Evolutionary conservation across 2,797 vertebrate species (phyloP).

Genomic region (Esox masquinongy): DNA sequence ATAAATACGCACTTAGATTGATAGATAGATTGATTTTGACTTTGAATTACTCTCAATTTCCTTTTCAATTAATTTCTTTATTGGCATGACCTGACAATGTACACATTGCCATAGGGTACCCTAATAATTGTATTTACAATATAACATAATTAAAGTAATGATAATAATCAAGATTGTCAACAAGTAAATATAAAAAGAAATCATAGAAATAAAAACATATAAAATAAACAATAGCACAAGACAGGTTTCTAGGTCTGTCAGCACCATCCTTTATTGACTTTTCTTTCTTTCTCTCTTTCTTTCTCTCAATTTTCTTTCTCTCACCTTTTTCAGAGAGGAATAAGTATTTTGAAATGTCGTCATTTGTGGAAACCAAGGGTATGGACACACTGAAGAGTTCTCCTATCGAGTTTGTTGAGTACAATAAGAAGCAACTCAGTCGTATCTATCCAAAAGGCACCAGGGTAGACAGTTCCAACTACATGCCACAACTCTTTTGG

Average conservation of each 20-base stretch:
- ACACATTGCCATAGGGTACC: too few relatives aligned
- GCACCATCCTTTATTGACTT: background rate
- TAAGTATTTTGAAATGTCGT: constrained; percentile 91
- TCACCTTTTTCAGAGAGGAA: constrained; percentile 79
- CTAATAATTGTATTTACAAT: too few relatives aligned
- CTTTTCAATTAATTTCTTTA: too few relatives aligned
- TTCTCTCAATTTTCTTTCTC: too few relatives aligned
- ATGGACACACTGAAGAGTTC: constrained; percentile 86
- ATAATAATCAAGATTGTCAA: too few relatives aligned
- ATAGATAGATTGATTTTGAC: background rate
- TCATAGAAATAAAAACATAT: too few relatives aligned
- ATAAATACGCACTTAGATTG: background rate
- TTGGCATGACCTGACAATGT: too few relatives aligned
- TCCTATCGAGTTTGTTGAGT: constrained; percentile 91
- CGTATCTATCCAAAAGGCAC: constrained; percentile 95
- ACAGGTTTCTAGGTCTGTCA: too few relatives aligned
- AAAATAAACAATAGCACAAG: too few relatives aligned
- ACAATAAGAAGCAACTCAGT: constrained; percentile 93
- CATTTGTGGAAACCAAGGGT: constrained; percentile 91
- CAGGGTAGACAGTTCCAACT: constrained; percentile 91
- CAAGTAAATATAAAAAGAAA: too few relatives aligned
- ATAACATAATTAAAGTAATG: too few relatives aligned
- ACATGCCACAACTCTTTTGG: constrained; percentile 94
- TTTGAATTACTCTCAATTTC: too few relatives aligned
- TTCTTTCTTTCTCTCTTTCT: background rate